Percentiles rank a stretch among this genome's conserved stretches.
These are phyloP conservation scores for Disparrhopalites patrizii DNA, from an alignment of 2,888 invertebrate genomes.

Conservation along the genomic window DNA sequence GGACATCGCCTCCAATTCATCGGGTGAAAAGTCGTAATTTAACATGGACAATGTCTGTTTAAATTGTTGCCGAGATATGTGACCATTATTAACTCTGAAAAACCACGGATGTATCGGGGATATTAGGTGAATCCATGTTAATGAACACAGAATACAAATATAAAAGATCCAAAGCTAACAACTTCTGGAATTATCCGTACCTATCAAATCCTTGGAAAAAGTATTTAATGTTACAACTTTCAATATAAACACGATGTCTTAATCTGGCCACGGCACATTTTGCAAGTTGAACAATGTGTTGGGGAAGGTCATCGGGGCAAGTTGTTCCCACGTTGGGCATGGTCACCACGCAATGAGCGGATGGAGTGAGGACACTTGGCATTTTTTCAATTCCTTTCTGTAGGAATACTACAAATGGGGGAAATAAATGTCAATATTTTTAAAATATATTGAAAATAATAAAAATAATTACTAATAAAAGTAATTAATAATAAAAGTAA, in stretches of 20 bases:
- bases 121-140: too few relatives aligned
- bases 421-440: constrained; percentile 3
- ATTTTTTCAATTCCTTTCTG: constrained; percentile 46
- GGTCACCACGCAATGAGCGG: constrained; percentile 34
- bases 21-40: constrained; percentile 63
- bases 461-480: too few relatives aligned
- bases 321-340: constrained; percentile 40
- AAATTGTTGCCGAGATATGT: constrained; percentile 66
- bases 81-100: constrained; percentile 64
- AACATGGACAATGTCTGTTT: constrained; percentile 66
- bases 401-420: constrained; percentile 36
- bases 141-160: too few relatives aligned
- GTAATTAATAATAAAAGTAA: background rate
- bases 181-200: constrained; percentile 25
- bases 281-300: constrained; percentile 38
- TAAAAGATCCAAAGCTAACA: background rate
- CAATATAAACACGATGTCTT: constrained; percentile 42
- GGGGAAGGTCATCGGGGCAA: constrained; percentile 42
- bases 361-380: constrained; percentile 43
- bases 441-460: background rate
- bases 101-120: too few relatives aligned
- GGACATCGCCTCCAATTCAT: constrained; percentile 66
- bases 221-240: constrained; percentile 47
- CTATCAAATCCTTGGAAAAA: constrained; percentile 47
- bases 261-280: constrained; percentile 46